Base-by-base conservation (phyloP, 1,140 invertebrate genomes). In the Manduca sexta region DNA sequence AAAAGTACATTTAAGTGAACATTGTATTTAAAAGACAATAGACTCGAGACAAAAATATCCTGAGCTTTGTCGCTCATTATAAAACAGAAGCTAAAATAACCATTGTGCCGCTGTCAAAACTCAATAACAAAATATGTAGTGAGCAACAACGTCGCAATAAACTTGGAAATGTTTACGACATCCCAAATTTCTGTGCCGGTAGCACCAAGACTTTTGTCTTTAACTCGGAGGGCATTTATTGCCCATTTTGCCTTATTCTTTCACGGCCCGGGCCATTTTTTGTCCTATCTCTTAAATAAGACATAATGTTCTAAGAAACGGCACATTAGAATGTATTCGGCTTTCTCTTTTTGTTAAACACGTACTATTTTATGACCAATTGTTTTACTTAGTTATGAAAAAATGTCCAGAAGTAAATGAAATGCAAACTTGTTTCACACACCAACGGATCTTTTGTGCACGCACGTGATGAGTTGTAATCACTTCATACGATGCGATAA, bases 301-400 rank as follows among this genome's bases (percentile, higher is more conserved):
- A 82, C 71, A 69, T 84, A 79, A 82, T 78, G 71, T 79, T 83
- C 77, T 74, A 47, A 79, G 80, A 84, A 80, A 74, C 70, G 69
- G 64, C 61, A 73, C 69, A 75, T 79, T 77, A 78, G 74, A 78
- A 74, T 69, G 69, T 64, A 64, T 65, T 60, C 55, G 52, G 71
- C 69, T 73, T 73, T 81, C 69, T 79, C 70, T 77, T 79, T 74
- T 78, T 76, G 62, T 45, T 60, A 75, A 76, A 73, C 78, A 80
- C 71, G 62, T 52, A 49, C 53, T 58, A 75, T 80, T 82, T 84
- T 84, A 80, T 80, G 71, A 77, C 71, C 76, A 73, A 80, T 80
- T 80, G 77, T 81, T 75, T 81, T 64, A 76, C 60, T 73, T 70
- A 65, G 65, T 54, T 65, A 65, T 65, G 59, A 38, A 53, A 17